phyloP scores from a whole-genome alignment of 2,113 vertebrate genomes.

The Eupsittula cactorum region DNA sequence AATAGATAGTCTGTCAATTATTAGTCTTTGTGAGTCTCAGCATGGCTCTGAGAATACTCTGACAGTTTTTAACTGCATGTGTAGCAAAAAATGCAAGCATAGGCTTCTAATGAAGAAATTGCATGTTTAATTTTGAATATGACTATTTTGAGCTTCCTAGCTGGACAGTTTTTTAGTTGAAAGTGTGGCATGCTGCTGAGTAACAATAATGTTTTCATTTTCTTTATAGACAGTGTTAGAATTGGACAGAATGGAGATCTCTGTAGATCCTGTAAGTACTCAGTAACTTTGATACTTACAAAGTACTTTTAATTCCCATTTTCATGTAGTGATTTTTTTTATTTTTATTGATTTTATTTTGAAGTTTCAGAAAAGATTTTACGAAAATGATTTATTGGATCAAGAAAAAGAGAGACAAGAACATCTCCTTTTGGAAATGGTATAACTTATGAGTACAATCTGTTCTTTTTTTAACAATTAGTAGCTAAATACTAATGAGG shows the following conservation, averaged over 20 bases:
- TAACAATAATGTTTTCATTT: conserved; percentile 1
- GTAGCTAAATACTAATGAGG: background rate
- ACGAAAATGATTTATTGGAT: conserved; percentile 86
- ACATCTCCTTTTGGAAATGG: conserved; percentile 90
- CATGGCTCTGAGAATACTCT: background rate
- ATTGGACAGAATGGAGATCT: conserved; percentile 93
- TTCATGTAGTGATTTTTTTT: conserved; percentile 19
- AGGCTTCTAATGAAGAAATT: background rate
- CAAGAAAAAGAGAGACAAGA: conserved; percentile 93
- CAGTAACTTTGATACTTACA: background rate
- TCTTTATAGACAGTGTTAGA: conserved; percentile 87
- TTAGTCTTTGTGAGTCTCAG: background rate
- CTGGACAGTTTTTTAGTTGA: background rate
- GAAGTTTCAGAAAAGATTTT: conserved; percentile 88
- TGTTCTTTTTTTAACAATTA: background rate
- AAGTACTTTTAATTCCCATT: conserved; percentile 53
- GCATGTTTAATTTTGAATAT: background rate
- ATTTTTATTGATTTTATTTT: conserved; percentile 63
- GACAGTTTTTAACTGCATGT: background rate
- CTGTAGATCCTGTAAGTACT: conserved; percentile 80
- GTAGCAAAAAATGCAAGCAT: background rate
- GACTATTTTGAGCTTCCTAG: background rate
- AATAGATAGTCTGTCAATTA: background rate
- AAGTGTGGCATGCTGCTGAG: background rate
- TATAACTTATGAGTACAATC: conserved; percentile 68